Base-by-base conservation (phyloP, 2,888 invertebrate genomes). In the Dorcus hopei region DNA sequence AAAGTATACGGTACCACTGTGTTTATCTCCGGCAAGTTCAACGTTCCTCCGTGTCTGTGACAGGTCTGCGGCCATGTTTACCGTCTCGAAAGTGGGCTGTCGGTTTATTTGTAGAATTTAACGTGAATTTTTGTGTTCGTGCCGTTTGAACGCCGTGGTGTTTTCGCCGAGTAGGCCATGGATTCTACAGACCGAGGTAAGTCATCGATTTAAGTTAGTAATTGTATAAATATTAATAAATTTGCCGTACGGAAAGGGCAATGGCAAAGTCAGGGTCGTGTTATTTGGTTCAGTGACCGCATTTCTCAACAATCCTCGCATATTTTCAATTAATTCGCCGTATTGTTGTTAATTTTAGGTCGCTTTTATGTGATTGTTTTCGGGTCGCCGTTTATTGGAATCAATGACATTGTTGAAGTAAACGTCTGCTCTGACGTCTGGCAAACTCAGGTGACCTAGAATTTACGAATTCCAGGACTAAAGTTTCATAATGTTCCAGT, bases 241-340 rank as follows among this genome's bases (percentile, higher is more conserved):
- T 76, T 77, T 76, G 75, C 72, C 72, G 72, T 74, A 74, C 65
- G 68, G 74, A 75, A 78, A 80, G 81, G 81, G 81, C 82, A 82
- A 82, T 81, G 82, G 81, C 82, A 82, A 82, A 82, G 82, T 83
- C 82, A 83, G 81, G 82, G 83, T 82, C 82, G 82, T 75, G 74
- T 74, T 79, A 81, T 79, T 81, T 83, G 79, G 83, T 83, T 83
- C 83, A 83, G 75, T 82, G 83, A 82, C 82, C 82, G 82, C 81
- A 77, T 80, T 83, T 75, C 72, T 62, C 65, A 62, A 68, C 65
- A 61, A 51, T 54, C 54, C 38, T n/a, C 43, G 52, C 19, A 9
- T 14, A 54, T 38, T 11, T 45, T 19, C 9, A 16, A 16, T 9
- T 19, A 45, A 45, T 45, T 19, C 14, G 42, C 42, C 3, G 23